These are phyloP conservation scores for Salticus scenicus DNA, from an alignment of 2,888 invertebrate species.

Conservation along the genomic window DNA sequence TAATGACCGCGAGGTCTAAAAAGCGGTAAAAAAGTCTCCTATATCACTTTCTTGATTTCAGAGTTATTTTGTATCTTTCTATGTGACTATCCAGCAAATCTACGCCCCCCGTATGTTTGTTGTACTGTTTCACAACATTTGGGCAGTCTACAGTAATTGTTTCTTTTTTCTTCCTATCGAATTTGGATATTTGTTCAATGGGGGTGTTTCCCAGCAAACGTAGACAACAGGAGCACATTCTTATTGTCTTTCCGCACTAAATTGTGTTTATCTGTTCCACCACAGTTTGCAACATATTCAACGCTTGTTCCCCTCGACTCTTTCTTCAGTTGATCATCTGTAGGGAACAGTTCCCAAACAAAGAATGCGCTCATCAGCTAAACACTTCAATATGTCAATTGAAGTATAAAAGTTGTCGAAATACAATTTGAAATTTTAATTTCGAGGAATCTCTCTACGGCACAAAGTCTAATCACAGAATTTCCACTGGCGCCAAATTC, in stretches of 20 bases:
- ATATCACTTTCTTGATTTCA: too few species aligned
- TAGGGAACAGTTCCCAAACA: neutral
- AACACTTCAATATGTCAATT: neutral
- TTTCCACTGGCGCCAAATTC: constrained; percentile 16
- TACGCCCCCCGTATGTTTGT: too few species aligned
- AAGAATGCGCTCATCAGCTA: neutral
- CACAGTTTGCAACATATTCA: too few species aligned
- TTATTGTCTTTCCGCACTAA: neutral
- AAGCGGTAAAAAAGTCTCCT: neutral
- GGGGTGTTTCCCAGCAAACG: neutral
- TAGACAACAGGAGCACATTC: too few species aligned
- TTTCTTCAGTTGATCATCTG: too few species aligned
- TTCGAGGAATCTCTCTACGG: constrained; percentile 74
- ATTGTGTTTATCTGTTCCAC: neutral
- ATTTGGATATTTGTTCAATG: too few species aligned
- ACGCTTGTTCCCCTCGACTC: neutral
- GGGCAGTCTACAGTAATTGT: too few species aligned
- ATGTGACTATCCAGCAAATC: neutral
- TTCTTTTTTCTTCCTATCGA: too few species aligned
- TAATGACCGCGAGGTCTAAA: neutral
- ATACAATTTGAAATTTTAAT: neutral
- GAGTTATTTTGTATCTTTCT: neutral
- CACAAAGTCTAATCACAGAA: constrained; percentile 73
- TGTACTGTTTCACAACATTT: too few species aligned
- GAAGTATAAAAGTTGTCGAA: neutral